Percentiles rank a stretch among this genome's conserved stretches.
These are phyloP conservation scores for Cladopsammia gracilis DNA, from an alignment of 64 coral and sea anemone genomes.

Conservation along the genomic window DNA sequence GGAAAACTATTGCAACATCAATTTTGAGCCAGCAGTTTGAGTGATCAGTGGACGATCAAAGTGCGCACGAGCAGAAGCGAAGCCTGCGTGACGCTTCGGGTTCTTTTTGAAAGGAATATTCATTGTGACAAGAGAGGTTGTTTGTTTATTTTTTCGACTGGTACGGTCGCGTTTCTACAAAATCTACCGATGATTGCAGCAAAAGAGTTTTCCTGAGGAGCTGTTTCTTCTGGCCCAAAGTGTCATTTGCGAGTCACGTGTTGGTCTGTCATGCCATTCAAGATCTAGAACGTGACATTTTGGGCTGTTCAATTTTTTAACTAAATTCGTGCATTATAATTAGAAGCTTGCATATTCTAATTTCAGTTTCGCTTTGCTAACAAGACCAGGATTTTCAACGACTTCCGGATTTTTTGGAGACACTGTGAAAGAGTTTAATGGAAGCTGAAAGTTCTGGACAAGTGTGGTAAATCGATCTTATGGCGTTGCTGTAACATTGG, in stretches of 20 bases:
- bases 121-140: not conserved
- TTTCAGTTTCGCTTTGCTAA: not conserved
- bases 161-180: not conserved
- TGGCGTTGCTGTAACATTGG: not conserved
- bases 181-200: not conserved
- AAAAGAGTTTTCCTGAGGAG: not conserved
- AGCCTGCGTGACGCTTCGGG: not conserved
- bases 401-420: constrained; percentile 2
- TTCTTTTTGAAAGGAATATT: not conserved
- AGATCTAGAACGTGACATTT: constrained; percentile 22
- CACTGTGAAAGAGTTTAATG: not conserved
- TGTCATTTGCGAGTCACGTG: not conserved
- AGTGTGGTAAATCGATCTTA: not conserved
- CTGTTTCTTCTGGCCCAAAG: not conserved
- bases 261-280: not conserved
- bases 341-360: not conserved
- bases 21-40: not conserved
- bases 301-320: not conserved
- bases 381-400: not conserved
- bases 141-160: not conserved
- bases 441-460: not conserved
- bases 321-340: not conserved
- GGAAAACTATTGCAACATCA: not conserved
- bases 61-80: constrained; percentile 4
- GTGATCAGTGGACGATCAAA: not conserved